Conservation (phyloP, 1,140 invertebrate genomes). For the Mya arenaria region DNA sequence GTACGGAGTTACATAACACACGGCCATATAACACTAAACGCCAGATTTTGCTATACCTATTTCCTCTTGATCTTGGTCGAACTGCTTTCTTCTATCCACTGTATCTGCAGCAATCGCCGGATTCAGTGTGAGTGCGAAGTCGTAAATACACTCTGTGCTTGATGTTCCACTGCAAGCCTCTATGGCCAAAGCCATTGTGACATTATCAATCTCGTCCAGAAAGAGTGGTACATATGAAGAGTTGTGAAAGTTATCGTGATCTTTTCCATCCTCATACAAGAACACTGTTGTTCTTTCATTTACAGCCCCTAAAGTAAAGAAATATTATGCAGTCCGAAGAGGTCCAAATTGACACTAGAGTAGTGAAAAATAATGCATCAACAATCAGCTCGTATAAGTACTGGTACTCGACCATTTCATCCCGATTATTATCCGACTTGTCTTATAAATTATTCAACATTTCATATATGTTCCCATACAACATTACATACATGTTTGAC, state of each 20-base stretch:
- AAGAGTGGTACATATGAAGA: neutral
- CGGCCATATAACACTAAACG: too few species aligned
- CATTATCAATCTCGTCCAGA: neutral
- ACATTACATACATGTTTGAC: neutral
- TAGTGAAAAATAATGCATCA: too few species aligned
- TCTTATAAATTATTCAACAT: too few species aligned
- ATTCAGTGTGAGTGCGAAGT: neutral
- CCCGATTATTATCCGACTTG: too few species aligned
- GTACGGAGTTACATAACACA: neutral
- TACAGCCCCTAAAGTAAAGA: constrained; percentile 2
- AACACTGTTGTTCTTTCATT: neutral
- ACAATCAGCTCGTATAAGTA: too few species aligned
- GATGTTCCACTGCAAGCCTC: neutral
- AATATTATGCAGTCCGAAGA: too few species aligned
- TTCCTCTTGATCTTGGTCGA: neutral
- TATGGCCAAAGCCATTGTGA: neutral
- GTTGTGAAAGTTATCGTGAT: neutral
- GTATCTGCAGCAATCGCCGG: neutral
- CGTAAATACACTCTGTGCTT: constrained; percentile 15
- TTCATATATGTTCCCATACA: too few species aligned
- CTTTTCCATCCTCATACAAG: neutral
- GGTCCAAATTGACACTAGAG: too few species aligned
- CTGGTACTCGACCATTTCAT: too few species aligned
- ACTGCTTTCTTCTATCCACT: neutral
- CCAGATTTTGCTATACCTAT: neutral